Evolutionary conservation across 2,113 vertebrate species (phyloP).

Genomic region (Tachycineta bicolor): DNA sequence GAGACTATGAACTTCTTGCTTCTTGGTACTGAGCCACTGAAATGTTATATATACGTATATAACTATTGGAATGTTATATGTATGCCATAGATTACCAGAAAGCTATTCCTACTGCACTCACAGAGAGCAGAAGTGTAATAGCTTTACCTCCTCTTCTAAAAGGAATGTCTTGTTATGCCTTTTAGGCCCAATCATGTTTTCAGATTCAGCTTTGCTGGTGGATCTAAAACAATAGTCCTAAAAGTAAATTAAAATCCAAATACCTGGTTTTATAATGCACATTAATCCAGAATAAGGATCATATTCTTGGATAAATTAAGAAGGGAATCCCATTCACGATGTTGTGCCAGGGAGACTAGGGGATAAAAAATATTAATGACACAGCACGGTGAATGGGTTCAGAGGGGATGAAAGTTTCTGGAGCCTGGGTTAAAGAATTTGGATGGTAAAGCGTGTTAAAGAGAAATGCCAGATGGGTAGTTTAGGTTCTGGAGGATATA

Average conservation of each 20-base stretch:
- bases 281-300: neutral
- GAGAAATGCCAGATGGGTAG: neutral
- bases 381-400: neutral
- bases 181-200: neutral
- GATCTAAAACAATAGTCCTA: neutral
- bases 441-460: neutral
- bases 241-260: neutral
- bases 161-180: neutral
- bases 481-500: neutral
- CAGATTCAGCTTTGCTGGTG: neutral
- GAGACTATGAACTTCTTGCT: neutral
- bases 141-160: neutral
- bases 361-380: neutral
- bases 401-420: neutral
- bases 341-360: neutral
- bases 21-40: neutral
- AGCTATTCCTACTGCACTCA: neutral
- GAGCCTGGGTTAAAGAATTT: neutral
- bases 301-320: neutral
- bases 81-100: neutral
- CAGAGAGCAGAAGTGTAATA: neutral
- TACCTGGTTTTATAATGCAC: neutral
- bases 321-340: neutral
- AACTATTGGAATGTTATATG: too few species aligned
- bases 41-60: neutral